Conservation (phyloP, 2,113 vertebrate genomes). For the Laterallus jamaicensis region DNA sequence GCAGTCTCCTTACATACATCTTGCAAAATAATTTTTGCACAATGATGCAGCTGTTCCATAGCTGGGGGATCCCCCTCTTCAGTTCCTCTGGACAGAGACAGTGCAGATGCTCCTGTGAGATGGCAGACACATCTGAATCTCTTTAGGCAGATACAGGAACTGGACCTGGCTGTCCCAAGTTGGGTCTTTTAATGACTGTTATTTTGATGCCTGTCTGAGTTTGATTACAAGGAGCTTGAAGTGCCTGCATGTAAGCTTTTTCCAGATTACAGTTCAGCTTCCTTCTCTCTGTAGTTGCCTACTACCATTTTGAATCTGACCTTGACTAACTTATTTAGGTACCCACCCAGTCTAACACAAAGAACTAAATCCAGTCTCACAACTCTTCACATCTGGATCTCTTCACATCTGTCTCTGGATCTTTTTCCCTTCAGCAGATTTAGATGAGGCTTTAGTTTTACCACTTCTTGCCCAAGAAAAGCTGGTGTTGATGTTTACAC, state of each 20-base stretch:
- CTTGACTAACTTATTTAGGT: background rate
- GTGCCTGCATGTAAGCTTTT: background rate
- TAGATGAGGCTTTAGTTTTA: background rate
- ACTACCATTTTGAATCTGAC: background rate
- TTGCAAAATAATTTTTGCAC: background rate
- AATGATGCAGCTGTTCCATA: background rate
- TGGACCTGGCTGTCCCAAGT: background rate
- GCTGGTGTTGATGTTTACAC: background rate
- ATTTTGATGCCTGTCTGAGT: background rate
- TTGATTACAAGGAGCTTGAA: background rate
- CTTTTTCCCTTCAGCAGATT: background rate
- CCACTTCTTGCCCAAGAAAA: background rate
- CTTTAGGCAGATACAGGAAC: background rate
- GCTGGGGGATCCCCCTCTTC: background rate
- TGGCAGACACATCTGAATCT: fast-evolving
- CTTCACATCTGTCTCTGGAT: background rate
- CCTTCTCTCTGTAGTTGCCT: background rate
- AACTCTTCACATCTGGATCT: background rate
- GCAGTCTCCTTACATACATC: background rate
- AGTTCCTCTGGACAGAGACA: background rate
- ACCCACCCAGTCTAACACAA: background rate
- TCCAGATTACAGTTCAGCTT: background rate
- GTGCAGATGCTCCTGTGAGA: background rate
- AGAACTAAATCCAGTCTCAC: background rate
- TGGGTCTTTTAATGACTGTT: background rate